Percentiles rank a stretch among this genome's conserved stretches.
Conservation (phyloP, 1,140 invertebrate species). For the Ladona fulva region DNA sequence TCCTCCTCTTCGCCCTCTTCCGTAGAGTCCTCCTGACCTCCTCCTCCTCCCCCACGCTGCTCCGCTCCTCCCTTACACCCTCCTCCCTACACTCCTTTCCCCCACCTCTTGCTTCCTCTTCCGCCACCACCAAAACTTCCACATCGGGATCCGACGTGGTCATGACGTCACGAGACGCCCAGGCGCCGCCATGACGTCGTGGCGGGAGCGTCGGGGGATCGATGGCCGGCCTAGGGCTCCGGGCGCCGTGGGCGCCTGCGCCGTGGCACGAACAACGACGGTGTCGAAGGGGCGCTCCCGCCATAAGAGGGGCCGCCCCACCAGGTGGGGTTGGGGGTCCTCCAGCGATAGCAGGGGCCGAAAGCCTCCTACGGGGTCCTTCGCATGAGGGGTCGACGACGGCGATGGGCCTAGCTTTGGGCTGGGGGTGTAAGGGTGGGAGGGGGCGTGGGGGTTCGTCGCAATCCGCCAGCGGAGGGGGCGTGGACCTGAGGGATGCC, state of each 20-base stretch:
- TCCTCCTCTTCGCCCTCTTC: neutral
- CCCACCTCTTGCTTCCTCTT: neutral
- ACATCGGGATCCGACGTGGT: slow-evolving; percentile 11
- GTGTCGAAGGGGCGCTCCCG: neutral
- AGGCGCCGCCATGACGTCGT: neutral
- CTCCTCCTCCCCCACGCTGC: slow-evolving; percentile 29
- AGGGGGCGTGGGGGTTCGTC: neutral
- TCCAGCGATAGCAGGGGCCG: slow-evolving; percentile 26
- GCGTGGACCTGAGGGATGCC: neutral
- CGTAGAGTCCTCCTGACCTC: slow-evolving; percentile 12
- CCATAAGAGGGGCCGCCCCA: neutral
- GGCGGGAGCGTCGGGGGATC: slow-evolving; percentile 10
- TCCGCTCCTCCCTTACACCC: slow-evolving; percentile 27
- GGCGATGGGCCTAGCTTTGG: slow-evolving; percentile 31
- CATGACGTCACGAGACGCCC: neutral
- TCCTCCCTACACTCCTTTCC: neutral
- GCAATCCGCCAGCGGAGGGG: neutral
- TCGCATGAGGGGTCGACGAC: slow-evolving; percentile 31
- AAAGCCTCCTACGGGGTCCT: slow-evolving; percentile 26
- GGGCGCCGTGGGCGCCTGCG: neutral
- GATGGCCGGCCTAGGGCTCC: neutral
- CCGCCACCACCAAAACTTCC: neutral
- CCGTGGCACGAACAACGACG: neutral
- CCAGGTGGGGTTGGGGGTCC: slow-evolving; percentile 13
- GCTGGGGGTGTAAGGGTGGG: slow-evolving; percentile 18